Evolutionary conservation across 2,797 vertebrate genomes (phyloP).

Genomic region (Pygocentrus nattereri): DNA sequence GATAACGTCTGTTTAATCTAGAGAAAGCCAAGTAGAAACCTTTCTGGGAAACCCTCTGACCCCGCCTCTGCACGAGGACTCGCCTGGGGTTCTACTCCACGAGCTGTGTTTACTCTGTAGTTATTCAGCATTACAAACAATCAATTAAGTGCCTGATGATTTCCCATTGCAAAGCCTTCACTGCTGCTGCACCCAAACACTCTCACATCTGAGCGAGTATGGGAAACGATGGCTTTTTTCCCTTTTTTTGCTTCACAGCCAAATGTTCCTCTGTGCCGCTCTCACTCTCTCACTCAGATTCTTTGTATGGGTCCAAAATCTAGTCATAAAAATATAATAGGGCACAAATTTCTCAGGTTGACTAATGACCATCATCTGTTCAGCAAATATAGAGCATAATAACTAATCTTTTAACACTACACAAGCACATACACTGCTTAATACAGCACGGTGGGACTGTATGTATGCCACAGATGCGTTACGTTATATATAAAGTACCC

Average conservation of each 20-base stretch:
- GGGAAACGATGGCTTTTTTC: conserved; percentile 35
- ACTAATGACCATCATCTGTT: neutral
- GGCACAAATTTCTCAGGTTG: neutral
- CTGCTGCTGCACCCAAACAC: conserved; percentile 20
- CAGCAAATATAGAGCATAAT: neutral
- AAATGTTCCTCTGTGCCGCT: neutral
- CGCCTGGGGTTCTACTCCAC: conserved; percentile 45
- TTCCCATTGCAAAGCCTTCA: conserved; percentile 41
- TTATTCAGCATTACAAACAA: conserved; percentile 65
- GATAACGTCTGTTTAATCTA: conserved; percentile 55
- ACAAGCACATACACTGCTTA: too few relatives aligned
- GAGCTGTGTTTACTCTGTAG: conserved; percentile 52
- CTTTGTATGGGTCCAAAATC: neutral
- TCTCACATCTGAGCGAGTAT: conserved; percentile 43
- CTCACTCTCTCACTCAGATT: neutral
- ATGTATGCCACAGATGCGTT: too few relatives aligned
- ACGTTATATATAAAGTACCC: too few relatives aligned
- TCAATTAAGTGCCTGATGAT: conserved; percentile 60
- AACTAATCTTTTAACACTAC: neutral
- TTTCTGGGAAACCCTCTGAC: conserved; percentile 56
- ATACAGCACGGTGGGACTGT: too few relatives aligned
- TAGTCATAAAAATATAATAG: neutral
- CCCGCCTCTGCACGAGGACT: conserved; percentile 43
- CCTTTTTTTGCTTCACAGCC: neutral
- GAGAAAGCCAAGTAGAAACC: conserved; percentile 45